Conservation (phyloP, 2,113 vertebrate species). For the Lates calcarifer region DNA sequence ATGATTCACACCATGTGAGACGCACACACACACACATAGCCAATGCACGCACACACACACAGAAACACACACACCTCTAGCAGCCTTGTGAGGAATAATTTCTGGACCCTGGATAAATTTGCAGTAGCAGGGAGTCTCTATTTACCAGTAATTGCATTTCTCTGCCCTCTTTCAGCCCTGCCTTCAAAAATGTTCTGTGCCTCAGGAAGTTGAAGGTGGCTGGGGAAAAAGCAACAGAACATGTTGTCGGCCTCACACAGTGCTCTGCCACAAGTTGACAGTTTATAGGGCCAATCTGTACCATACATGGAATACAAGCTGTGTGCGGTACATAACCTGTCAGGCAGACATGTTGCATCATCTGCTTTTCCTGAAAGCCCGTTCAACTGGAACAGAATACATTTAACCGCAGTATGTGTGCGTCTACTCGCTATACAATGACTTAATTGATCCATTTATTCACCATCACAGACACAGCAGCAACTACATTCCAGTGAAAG, state of each 20-base stretch:
- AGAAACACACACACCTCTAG: conserved; percentile 40
- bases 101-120: conserved; percentile 76
- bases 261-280: conserved; percentile 66
- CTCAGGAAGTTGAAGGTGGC: conserved; percentile 78
- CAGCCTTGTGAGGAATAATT: conserved; percentile 77
- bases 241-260: conserved; percentile 64
- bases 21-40: conserved; percentile 19
- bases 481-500: conserved; percentile 38
- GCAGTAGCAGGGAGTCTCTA: conserved; percentile 82
- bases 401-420: conserved; percentile 21
- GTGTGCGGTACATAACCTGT: conserved; percentile 49
- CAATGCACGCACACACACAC: conserved; percentile 25
- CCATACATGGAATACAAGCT: conserved; percentile 61
- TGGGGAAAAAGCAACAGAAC: conserved; percentile 71
- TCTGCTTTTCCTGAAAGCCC: conserved; percentile 40
- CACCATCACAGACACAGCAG: conserved; percentile 21
- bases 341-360: conserved; percentile 54
- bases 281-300: conserved; percentile 74
- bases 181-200: conserved; percentile 73
- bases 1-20: conserved; percentile 71
- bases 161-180: conserved; percentile 73
- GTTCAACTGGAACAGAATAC: conserved; percentile 32
- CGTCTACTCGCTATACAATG: conserved; percentile 1
- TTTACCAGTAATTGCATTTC: conserved; percentile 86
- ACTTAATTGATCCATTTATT: conserved; percentile 61